These are phyloP conservation scores for Polydrusus cervinus DNA, from an alignment of 2,888 invertebrate species.

Conservation along the genomic window DNA sequence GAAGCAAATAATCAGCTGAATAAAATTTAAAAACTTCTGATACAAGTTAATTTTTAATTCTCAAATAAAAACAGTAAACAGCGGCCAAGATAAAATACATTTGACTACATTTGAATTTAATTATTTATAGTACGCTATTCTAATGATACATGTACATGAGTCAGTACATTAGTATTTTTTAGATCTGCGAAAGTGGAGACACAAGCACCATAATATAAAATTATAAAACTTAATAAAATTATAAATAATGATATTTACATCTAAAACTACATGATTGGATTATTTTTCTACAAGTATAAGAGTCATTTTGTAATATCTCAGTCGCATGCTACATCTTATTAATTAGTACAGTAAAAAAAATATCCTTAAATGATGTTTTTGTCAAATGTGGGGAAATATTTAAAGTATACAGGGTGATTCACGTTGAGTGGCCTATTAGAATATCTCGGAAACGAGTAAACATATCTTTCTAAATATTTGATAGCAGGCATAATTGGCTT, in stretches of 20 bases:
- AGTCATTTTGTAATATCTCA: slow-evolving; percentile 59
- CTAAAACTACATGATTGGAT: slow-evolving; percentile 61
- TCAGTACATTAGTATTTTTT: slow-evolving; percentile 49
- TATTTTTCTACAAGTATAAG: slow-evolving; percentile 59
- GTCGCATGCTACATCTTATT: slow-evolving; percentile 62
- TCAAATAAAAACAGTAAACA: too few relatives aligned
- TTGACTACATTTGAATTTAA: slow-evolving; percentile 9
- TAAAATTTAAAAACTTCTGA: too few relatives aligned
- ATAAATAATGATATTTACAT: slow-evolving; percentile 66
- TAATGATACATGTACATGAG: slow-evolving; percentile 70
- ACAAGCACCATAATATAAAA: slow-evolving; percentile 66
- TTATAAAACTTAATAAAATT: slow-evolving; percentile 65
- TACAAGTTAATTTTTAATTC: too few relatives aligned
- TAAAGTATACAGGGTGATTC: too few relatives aligned
- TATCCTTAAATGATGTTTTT: not conserved
- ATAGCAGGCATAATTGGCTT: too few relatives aligned
- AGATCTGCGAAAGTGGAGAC: slow-evolving; percentile 60
- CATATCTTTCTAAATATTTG: too few relatives aligned
- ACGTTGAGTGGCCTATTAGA: too few relatives aligned
- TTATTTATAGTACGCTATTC: slow-evolving; percentile 68
- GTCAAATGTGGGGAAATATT: too few relatives aligned
- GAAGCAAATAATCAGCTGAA: too few relatives aligned
- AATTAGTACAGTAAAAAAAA: slow-evolving; percentile 53
- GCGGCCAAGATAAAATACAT: too few relatives aligned
- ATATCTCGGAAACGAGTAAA: too few relatives aligned